Base-by-base conservation (phyloP, 2,113 vertebrate genomes). In the Malurus elegans region DNA sequence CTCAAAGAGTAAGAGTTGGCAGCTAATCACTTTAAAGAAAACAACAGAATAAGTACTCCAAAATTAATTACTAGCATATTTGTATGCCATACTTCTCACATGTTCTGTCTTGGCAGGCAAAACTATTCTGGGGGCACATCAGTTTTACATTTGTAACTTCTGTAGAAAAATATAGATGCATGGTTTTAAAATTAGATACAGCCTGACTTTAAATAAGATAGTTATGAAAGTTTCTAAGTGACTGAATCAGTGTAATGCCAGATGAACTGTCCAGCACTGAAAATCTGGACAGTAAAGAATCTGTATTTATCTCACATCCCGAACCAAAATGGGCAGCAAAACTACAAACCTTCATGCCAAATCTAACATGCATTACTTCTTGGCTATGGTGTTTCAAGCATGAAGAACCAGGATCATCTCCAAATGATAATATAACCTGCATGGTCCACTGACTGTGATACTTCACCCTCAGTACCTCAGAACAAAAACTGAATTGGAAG, bases 41-140 rank as follows among this genome's bases (percentile, higher is more conserved):
- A 51, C 21, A 70, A 76, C 21, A 62, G 42, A 47, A 83, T 62
- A 62, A 47, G 18, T 48, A 21, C 32, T 73, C 47, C 20, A 50
- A 82, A 82, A 92, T 82, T 86, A 82, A 92, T 92, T 79, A 82
- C 42, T 76, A 70, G 38, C 38, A 58, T 90, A 90, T 56, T 60
- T 71, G 25, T 67, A 76, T 40, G 51, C 44, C 64, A 74, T 36
- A 83, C n/a, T 92, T 95, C 51, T 64, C 60, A 79, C 14, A 83
- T 56, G 45, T 19, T 70, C 57, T 79, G 36, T 69, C 62, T 70
- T 86, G 69, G 81, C 88, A 94, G 64, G 60, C 74, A 79, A 88
- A 90, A 86, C 67, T 51, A 7, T 83, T 84, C 56, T 71, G 29
- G 5, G 9, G 24, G 42, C 6, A 18, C 71, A 90, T 36, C 26